Percentiles rank a stretch among this genome's conserved stretches.
These are phyloP conservation scores for Periplaneta americana DNA, from an alignment of 1,140 invertebrate genomes.

Conservation along the genomic window DNA sequence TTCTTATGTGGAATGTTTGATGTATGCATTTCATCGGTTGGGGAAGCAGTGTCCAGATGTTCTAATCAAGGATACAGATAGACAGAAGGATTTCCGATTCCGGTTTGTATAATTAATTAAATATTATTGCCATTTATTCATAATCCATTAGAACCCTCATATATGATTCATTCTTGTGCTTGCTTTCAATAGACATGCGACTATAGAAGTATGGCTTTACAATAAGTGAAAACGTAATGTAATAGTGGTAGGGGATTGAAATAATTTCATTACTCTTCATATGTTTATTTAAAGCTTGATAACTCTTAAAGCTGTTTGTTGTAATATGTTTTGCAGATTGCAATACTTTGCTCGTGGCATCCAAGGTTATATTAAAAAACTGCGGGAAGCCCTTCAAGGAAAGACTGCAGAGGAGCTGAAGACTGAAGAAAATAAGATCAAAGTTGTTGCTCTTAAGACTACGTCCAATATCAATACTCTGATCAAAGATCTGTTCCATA, in stretches of 20 bases:
- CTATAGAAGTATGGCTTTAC: no score
- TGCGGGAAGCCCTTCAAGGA: constrained; percentile 79
- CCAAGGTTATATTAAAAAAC: constrained; percentile 86
- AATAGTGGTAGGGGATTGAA: no score
- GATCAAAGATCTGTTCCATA: constrained; percentile 92
- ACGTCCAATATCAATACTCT: constrained; percentile 90
- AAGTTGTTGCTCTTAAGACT: constrained; percentile 80
- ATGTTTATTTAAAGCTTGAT: constrained; percentile 2
- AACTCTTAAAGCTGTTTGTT: background rate
- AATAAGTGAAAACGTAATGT: no score
- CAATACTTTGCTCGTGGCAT: constrained; percentile 90
- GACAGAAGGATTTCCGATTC: constrained; percentile 82
- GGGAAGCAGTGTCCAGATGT: constrained; percentile 74
- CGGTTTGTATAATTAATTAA: no score
- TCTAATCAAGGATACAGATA: constrained; percentile 69
- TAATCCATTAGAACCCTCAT: no score
- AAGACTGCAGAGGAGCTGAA: constrained; percentile 68
- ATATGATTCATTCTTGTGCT: no score
- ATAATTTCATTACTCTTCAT: background rate
- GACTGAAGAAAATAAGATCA: constrained; percentile 78
- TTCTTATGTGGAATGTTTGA: constrained; percentile 87
- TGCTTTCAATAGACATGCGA: no score
- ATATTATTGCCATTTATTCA: no score
- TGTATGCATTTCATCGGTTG: constrained; percentile 86
- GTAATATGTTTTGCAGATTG: constrained; percentile 43